Base-by-base conservation (phyloP, 2,888 invertebrate species). In the Andrena haemorrhoa region DNA sequence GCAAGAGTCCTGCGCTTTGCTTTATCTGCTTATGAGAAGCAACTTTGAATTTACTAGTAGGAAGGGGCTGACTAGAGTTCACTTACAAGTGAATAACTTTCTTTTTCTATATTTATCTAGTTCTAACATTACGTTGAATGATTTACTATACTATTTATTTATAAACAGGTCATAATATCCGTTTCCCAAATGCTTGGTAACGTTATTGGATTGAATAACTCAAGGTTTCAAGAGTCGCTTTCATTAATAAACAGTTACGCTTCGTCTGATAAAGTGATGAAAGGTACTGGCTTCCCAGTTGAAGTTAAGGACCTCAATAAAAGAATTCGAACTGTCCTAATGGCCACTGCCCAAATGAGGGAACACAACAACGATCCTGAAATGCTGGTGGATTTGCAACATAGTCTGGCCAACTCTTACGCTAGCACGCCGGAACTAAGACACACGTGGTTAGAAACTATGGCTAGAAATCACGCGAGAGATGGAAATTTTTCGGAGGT, bases 301-400 rank as follows among this genome's bases (percentile, higher is more conserved):
- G 98, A 98, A 94, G 98, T 98, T 1, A 98, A 98, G 91, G 99
- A 99, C 93, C 94, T 99, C 78, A 98, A 98, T 82, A 97, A 98
- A 82, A 96, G 99, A 60, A 98, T 99, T 33, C 96, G 98, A 80
- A 99, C 99, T 0, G 99, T 99, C 0, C 95, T 99, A 41, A 98
- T 98, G 95, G 99, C 99, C 0, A 98, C 99, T 0, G 97, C 98
- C 0, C 97, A 98, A 88, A 97, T 99, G 96, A 96, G 97, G 86
- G 96, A 98, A 91, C 96, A 98, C 94, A 96, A 98, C 94, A 95
- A 98, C 95, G 98, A 99, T 93, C 98, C 98, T 6, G 98, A 99
- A 92, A 97, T 98, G 95, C 94, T 98, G 84, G 96, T 98, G 0
- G 98, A 98, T 94, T 94, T 99, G 79, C 98, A 98, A 93, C 97